Conservation (phyloP, 2,888 invertebrate species). For the Parthenolecanium corni region DNA sequence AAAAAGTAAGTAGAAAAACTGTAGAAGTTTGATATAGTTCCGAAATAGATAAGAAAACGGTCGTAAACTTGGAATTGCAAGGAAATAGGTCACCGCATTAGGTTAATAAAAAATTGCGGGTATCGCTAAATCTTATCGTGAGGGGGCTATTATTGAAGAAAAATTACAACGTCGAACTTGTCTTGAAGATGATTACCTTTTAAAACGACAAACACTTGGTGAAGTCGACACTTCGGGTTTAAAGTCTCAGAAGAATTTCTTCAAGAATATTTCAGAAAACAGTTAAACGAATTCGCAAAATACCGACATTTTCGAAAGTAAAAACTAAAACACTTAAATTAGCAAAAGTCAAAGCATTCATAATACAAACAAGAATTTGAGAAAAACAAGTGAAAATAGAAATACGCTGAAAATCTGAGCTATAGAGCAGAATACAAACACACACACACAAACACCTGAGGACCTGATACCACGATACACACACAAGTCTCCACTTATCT, state of each 20-base stretch:
- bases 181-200: too few species aligned
- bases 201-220: not conserved
- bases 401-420: too few species aligned
- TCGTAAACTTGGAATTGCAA: too few species aligned
- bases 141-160: not conserved
- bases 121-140: not conserved
- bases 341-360: not conserved
- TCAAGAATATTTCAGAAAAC: not conserved
- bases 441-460: too few species aligned
- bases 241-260: not conserved
- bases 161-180: not conserved
- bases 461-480: too few species aligned
- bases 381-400: too few species aligned
- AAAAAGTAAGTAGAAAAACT: not conserved
- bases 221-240: not conserved
- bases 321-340: slow-evolving; percentile 2
- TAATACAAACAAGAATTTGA: not conserved
- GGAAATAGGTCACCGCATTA: slow-evolving; percentile 12
- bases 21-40: not conserved
- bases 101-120: not conserved
- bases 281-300: slow-evolving; percentile 2
- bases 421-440: too few species aligned
- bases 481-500: too few species aligned
- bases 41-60: too few species aligned
- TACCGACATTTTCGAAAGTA: slow-evolving; percentile 9